Base-by-base conservation (phyloP, 2,888 invertebrate genomes). In the Cephus pygmeus region DNA sequence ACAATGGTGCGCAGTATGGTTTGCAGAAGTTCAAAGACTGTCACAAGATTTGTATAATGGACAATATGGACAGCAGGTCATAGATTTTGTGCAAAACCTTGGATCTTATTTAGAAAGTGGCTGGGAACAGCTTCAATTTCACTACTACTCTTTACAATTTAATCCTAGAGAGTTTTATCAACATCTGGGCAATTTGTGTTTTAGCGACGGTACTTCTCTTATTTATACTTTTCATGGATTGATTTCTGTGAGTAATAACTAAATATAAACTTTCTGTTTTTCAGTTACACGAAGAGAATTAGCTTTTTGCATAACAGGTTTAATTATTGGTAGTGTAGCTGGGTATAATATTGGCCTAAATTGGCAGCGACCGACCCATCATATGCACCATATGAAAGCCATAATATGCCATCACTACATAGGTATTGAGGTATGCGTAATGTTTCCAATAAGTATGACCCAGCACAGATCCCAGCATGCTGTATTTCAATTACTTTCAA, bases 351-450 rank as follows among this genome's bases (percentile, higher is more conserved):
- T 92, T 75, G 92, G 92, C 4, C 75, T 90, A 40, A 88, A 90
- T 79, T 87, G 91, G 85, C 87, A 87, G 73, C 87, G 86, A 82
- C 82, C 81, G 69, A 82, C 90, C 69, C 86, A 85, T 73, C 86
- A 91, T 79, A 81, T 90, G 76, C 90, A 92, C 79, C 91, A 92
- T 80, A 93, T 93, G 92, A 92, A 92, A 88, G 92, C 93, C 56
- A 85, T 93, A 36, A 91, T 92, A 83, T 92, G 93, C 81, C 91
- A 90, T 80, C 89, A 90, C 83, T 93, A 92, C 84, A 86, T 90
- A 78, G 93, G 93, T 81, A 85, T 90, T 73, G 92, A 93, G 90
- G 93, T 93, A 91, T 78, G 80, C 56, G 2, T 56, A 56, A 56
- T 56, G 0, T 23, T 2, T 56, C 9, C 0, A 56, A 56, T 9